Evolutionary conservation across 2,113 vertebrate genomes (phyloP), one percentile per base, ranked within the genome.

Genomic region (Phyllostomus discolor): DNA sequence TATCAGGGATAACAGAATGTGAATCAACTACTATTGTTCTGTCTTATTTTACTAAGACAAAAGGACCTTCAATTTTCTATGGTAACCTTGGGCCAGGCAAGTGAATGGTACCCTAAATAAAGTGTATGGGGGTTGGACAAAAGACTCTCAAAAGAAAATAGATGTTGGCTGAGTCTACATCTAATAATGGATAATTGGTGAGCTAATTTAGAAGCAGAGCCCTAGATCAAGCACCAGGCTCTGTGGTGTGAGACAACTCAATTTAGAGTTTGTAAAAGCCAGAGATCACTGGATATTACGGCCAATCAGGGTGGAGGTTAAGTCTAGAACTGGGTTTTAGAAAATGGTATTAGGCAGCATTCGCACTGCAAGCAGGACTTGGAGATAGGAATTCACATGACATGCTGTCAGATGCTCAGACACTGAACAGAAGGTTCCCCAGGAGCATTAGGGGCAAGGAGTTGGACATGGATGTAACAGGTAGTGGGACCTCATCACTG

Each of bases 111-210:
- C 10, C 54, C 59, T 50, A 41, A 31, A 43, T n/a, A n/a, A 64
- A 62, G 10, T 54, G 41, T 38, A 15, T 26, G 35, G 28, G 91
- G 24, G 35, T 15, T 22, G 4, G 43, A 26, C 22, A 69, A 35
- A 90, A 38, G 7, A 35, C 31, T 79, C 41, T 35, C n/a, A 2
- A 33, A 41, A 83, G 14, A 22, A 75, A 8, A 20, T 0, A 31
- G 54, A 28, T 9, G 73, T 67, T 48, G 70, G 35, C 83, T 38
- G 31, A 31, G 22, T n/a, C n/a, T n/a, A n/a, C n/a, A n/a, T n/a
- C n/a, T n/a, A n/a, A n/a, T 19, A 5, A 5, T n/a, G n/a, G 16
- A 35, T n/a, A 19, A 15, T n/a, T 2, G 33, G 6, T 35, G 7
- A n/a, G 6, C 31, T 35, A 2, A 16, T 46, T 66, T 46, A 52